Base-by-base conservation (phyloP, 2,888 invertebrate species). In the Psylliodes chrysocephalus region DNA sequence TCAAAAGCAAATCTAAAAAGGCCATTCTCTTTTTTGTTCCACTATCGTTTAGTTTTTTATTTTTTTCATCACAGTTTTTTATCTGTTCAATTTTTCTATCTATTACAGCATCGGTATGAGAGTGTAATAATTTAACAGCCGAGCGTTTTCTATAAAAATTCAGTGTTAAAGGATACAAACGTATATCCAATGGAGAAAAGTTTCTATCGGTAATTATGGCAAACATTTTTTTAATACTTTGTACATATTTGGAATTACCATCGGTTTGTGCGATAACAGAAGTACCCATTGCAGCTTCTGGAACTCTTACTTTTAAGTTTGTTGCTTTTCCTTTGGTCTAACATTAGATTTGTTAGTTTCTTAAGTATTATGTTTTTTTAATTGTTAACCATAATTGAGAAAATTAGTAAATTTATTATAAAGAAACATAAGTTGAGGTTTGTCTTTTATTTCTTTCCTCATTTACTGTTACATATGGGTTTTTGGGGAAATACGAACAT, bases 281-380 rank as follows among this genome's bases (percentile, higher is more conserved):
- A 5, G 88, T 86, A 0, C 94, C 94, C 94, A 95, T 95, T 7
- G 94, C 91, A 8, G 92, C 90, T 82, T 94, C 94, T 91, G 83
- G 53, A 84, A 79, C 0, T 10, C n/a, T 1, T 3, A 35, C 28
- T 12, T 6, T n/a, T n/a, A n/a, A n/a, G n/a, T n/a, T n/a, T n/a
- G n/a, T n/a, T n/a, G n/a, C n/a, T n/a, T n/a, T n/a, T n/a, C n/a
- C n/a, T n/a, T n/a, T n/a, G n/a, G n/a, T n/a, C n/a, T n/a, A n/a
- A n/a, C n/a, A n/a, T n/a, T n/a, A n/a, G n/a, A n/a, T n/a, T n/a
- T n/a, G n/a, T n/a, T n/a, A n/a, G n/a, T n/a, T n/a, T n/a, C n/a
- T n/a, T n/a, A n/a, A n/a, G n/a, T n/a, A n/a, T n/a, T n/a, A n/a
- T n/a, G n/a, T n/a, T n/a, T n/a, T n/a, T n/a, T n/a, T n/a, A n/a